Conservation (phyloP, 2,113 vertebrate genomes). For the Microcebus jonahi region DNA sequence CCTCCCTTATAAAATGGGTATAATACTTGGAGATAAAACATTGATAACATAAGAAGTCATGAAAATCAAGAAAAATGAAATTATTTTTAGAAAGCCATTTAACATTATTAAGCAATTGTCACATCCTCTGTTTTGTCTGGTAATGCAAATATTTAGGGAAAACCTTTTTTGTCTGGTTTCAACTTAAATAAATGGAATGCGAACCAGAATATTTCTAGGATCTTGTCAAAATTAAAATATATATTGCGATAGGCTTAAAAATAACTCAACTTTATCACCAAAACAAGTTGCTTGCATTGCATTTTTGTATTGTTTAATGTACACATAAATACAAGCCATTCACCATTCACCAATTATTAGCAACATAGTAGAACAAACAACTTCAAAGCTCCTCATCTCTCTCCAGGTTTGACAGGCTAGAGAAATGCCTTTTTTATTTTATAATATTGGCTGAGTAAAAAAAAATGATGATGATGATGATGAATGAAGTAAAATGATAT, state of each 20-base stretch:
- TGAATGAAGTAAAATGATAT: background rate
- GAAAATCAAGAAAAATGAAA: background rate
- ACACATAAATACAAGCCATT: background rate
- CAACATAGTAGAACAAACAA: background rate
- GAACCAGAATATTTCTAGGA: background rate
- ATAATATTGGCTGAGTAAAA: background rate
- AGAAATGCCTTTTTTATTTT: background rate
- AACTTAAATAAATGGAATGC: background rate
- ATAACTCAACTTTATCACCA: background rate
- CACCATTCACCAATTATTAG: background rate
- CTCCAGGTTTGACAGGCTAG: background rate
- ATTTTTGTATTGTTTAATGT: background rate
- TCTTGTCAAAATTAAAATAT: background rate
- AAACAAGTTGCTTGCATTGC: background rate
- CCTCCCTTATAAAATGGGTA: background rate
- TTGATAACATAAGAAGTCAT: background rate
- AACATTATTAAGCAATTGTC: background rate
- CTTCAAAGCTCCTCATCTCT: background rate
- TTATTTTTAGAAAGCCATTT: background rate
- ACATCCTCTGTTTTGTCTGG: background rate
- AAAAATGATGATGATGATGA: background rate
- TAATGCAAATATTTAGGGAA: background rate
- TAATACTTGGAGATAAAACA: background rate
- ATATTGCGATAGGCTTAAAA: background rate
- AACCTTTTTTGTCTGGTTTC: background rate